Evolutionary conservation across 2,113 vertebrate genomes (phyloP).

Genomic region (Podarcis muralis): DNA sequence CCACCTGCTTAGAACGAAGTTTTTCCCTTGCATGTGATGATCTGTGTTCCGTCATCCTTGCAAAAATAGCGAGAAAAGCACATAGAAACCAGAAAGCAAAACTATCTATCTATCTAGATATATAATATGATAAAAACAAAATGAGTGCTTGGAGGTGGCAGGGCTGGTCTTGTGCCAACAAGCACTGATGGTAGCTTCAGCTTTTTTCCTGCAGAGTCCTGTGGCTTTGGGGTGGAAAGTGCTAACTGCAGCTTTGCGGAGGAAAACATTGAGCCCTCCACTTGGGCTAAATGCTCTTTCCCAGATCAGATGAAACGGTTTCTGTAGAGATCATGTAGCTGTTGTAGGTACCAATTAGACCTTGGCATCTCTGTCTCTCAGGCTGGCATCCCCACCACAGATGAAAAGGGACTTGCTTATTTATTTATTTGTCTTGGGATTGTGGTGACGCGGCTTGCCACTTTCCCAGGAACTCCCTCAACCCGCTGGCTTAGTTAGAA

Average conservation of each 20-base stretch:
- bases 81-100: background rate
- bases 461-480: conserved; percentile 69
- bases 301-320: conserved; percentile 57
- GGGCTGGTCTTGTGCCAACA: background rate
- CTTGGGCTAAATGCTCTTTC: conserved; percentile 44
- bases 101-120: background rate
- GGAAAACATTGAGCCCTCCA: background rate
- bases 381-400: conserved; percentile 44
- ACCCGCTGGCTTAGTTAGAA: conserved; percentile 52
- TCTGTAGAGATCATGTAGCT: conserved; percentile 12
- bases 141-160: background rate
- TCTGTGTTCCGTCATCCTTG: background rate
- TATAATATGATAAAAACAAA: background rate
- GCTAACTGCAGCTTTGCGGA: conserved; percentile 42
- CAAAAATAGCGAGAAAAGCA: background rate
- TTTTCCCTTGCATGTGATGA: background rate
- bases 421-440: conserved; percentile 45
- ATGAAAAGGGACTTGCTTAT: conserved; percentile 6
- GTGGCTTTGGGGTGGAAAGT: background rate
- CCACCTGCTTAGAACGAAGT: background rate
- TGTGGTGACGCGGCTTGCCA: conserved; percentile 1
- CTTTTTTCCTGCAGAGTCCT: background rate
- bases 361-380: conserved; percentile 41
- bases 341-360: conserved; percentile 59
- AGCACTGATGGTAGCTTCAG: background rate